These are phyloP conservation scores for Himalopsyche kuldschensis DNA, from an alignment of 2,888 invertebrate species.

Conservation along the genomic window DNA sequence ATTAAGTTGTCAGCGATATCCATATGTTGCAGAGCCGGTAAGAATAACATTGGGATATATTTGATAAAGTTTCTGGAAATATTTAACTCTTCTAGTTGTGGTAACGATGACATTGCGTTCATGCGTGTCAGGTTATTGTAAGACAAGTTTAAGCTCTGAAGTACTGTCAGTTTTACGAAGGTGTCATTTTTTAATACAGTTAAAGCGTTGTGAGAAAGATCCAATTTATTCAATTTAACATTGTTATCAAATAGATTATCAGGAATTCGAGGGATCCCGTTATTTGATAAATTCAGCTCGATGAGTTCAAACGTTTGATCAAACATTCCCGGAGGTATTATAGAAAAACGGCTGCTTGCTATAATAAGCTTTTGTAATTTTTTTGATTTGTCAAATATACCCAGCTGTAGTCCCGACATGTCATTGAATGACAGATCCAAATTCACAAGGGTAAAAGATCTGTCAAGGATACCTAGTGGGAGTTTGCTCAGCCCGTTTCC, in stretches of 20 bases:
- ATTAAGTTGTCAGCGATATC: constrained; percentile 27
- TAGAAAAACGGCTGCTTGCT: constrained; percentile 6
- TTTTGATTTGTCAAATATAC: constrained; percentile 23
- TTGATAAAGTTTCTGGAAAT: constrained; percentile 29
- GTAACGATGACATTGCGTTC: neutral
- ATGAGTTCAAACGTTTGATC: constrained; percentile 9
- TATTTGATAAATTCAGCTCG: constrained; percentile 23
- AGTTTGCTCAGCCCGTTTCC: constrained; percentile 13
- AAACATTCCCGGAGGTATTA: constrained; percentile 30
- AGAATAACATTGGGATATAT: neutral
- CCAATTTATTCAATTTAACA: constrained; percentile 5
- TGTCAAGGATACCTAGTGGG: constrained; percentile 25
- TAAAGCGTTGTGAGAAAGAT: constrained; percentile 26
- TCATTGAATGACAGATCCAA: constrained; percentile 26
- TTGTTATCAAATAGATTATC: constrained; percentile 17
- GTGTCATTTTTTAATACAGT: neutral
- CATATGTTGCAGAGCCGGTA: constrained; percentile 3
- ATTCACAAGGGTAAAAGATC: neutral
- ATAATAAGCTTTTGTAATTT: constrained; percentile 11
- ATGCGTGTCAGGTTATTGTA: constrained; percentile 14
- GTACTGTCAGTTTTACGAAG: neutral
- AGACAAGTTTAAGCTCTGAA: constrained; percentile 26
- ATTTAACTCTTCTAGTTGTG: constrained; percentile 10
- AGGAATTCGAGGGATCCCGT: constrained; percentile 16
- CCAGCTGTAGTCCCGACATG: constrained; percentile 12